Evolutionary conservation across 2,797 vertebrate genomes (phyloP).

Genomic region (Neopelma chrysocephalum): DNA sequence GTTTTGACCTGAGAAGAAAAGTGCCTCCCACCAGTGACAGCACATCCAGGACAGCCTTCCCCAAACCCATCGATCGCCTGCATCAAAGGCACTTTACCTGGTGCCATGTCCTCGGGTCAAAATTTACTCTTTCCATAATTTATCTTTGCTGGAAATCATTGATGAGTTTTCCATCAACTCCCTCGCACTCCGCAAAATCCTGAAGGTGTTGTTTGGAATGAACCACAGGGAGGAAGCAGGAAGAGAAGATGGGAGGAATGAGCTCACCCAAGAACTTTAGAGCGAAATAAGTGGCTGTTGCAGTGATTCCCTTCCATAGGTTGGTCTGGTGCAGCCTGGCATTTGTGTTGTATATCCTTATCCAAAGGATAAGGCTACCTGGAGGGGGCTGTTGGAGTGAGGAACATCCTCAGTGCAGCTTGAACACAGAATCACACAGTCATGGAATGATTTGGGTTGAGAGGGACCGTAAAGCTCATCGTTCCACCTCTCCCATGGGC

Average conservation of each 20-base stretch:
- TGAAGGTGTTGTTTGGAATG: neutral
- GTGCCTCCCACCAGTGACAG: neutral
- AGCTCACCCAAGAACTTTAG: neutral
- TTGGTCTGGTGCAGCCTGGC: neutral
- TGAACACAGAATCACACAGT: rapidly evolving
- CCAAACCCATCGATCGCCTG: neutral
- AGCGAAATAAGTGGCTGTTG: neutral
- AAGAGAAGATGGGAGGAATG: neutral
- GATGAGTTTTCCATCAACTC: neutral
- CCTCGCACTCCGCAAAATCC: neutral
- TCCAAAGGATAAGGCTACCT: neutral
- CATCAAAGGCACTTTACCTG: neutral
- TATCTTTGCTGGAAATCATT: neutral
- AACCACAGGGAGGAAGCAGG: neutral
- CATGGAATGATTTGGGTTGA: neutral
- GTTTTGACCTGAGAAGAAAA: neutral
- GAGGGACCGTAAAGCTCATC: neutral
- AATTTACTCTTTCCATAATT: neutral
- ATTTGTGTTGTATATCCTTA: neutral
- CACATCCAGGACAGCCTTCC: neutral
- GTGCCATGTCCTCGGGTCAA: neutral
- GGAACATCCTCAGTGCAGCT: neutral
- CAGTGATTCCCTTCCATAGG: neutral
- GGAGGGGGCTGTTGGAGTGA: neutral
- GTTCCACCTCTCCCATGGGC: rapidly evolving